phyloP scores from a whole-genome alignment of 2,888 invertebrate species.

The Caenorhabditis sp. region DNA sequence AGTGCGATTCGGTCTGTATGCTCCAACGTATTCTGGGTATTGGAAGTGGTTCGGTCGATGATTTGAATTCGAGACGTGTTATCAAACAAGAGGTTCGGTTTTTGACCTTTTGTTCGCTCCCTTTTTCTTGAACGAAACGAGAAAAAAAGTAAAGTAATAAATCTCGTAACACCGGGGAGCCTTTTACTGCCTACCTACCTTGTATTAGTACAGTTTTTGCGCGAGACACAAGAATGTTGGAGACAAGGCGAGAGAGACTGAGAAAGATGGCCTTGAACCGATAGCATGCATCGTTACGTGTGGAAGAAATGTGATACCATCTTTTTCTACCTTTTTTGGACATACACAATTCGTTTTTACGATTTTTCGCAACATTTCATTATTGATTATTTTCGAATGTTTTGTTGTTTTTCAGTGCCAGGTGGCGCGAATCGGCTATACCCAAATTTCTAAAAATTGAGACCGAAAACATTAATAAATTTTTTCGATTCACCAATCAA shows the following conservation, averaged over 20 bases:
- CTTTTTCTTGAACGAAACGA: too few species aligned
- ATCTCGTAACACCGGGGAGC: constrained; percentile 1
- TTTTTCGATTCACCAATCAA: too few species aligned
- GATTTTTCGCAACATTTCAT: not conserved
- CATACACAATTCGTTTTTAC: not conserved
- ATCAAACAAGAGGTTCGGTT: not conserved
- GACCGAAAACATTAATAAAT: too few species aligned
- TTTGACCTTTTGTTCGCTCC: too few species aligned
- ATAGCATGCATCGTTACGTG: constrained; percentile 39
- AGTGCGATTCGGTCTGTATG: not conserved
- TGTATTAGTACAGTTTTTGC: not conserved
- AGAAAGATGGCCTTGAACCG: constrained; percentile 8
- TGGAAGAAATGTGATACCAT: not conserved
- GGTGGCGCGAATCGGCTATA: too few species aligned
- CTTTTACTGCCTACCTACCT: not conserved
- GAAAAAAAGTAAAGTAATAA: not conserved
- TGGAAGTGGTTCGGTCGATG: not conserved
- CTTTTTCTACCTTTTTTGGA: not conserved
- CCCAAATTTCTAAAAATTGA: too few species aligned
- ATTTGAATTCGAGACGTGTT: not conserved
- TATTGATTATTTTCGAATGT: not conserved
- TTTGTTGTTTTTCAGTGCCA: too few species aligned
- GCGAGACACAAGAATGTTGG: not conserved
- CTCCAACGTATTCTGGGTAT: not conserved
- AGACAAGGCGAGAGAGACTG: too few species aligned